Conservation (phyloP, 2,888 invertebrate species). For the Oscheius sp. region DNA sequence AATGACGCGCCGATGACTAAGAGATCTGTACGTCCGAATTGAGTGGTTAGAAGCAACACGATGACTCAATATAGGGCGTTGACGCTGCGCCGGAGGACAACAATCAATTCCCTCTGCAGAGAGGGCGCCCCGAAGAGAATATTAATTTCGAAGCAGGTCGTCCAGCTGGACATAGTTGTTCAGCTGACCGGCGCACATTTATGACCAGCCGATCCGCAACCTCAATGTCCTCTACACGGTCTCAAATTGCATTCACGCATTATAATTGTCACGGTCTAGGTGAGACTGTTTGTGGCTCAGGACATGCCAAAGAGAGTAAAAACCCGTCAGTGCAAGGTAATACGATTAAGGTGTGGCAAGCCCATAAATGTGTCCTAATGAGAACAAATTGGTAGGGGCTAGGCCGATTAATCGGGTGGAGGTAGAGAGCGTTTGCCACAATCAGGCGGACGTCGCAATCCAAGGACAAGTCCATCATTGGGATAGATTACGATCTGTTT, state of each 20-base stretch:
- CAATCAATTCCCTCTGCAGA: constrained; percentile 28
- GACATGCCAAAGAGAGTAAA: not conserved
- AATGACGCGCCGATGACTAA: not conserved
- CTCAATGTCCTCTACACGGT: not conserved
- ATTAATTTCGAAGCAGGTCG: constrained; percentile 14
- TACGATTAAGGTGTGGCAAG: not conserved
- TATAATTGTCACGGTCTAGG: constrained; percentile 4
- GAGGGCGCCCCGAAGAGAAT: constrained; percentile 8
- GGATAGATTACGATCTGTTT: constrained; percentile 37
- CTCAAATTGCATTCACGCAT: constrained; percentile 17
- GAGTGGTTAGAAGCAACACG: not conserved
- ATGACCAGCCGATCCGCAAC: constrained; percentile 2
- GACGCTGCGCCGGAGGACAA: constrained; percentile 15
- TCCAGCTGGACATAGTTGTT: too few relatives aligned
- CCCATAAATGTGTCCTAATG: not conserved
- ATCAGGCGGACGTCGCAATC: constrained; percentile 11
- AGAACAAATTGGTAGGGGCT: constrained; percentile 17
- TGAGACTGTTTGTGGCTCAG: not conserved
- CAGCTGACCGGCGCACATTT: too few relatives aligned
- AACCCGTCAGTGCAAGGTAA: not conserved
- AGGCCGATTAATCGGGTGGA: constrained; percentile 19
- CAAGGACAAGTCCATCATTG: constrained; percentile 34
- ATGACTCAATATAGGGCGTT: constrained; percentile 20
- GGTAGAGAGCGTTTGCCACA: constrained; percentile 29
- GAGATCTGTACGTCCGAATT: not conserved